Evolutionary conservation across 2,797 vertebrate genomes (phyloP), one percentile per base, ranked within the genome.

Genomic region (Semotilus atromaculatus): DNA sequence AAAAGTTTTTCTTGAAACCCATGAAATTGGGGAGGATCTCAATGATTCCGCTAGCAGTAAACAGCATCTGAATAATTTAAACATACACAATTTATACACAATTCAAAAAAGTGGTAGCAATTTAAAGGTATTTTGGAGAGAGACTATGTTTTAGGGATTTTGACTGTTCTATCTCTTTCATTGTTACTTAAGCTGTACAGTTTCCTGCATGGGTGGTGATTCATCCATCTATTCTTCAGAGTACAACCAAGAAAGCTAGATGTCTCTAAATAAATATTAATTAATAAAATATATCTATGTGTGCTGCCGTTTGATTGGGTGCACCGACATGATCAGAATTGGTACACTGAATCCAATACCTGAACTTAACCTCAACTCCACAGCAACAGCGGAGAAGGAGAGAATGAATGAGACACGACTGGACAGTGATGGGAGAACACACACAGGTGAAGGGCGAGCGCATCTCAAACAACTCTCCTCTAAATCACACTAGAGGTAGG

Each of bases 401-500:
- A 71, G 62, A 75, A 48, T 53, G 60, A 75, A 68, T 78, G 70
- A 38, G 67, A 81, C 60, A 67, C 7, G 36, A 83, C 58, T 71
- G 34, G 73, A 72, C 48, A 81, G 84, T 74, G 72, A 78, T 80
- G 45, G 51, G 34, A 67, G 43, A 84, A 43, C 53, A 73, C 48
- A 55, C 51, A 23, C 70, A 75, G 77, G 70, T 85, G 75, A 85
- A 84, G 64, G 66, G 66, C 53, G 72, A 84, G 83, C 11, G n/a
- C 66, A 83, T 79, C 75, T 78, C 85, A 62, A 70, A 80, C 78
- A 72, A 73, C 48, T 73, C 73, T 71, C 53, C 81, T 36, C 83
- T 87, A 87, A 89, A 86, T 87, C 83, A 86, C 34, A 81, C 71
- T 40, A 73, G 73, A 73, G 85, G 80, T 81, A 82, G 86, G 26